phyloP scores from a whole-genome alignment of 2,888 invertebrate species.

The Hedya salicella region DNA sequence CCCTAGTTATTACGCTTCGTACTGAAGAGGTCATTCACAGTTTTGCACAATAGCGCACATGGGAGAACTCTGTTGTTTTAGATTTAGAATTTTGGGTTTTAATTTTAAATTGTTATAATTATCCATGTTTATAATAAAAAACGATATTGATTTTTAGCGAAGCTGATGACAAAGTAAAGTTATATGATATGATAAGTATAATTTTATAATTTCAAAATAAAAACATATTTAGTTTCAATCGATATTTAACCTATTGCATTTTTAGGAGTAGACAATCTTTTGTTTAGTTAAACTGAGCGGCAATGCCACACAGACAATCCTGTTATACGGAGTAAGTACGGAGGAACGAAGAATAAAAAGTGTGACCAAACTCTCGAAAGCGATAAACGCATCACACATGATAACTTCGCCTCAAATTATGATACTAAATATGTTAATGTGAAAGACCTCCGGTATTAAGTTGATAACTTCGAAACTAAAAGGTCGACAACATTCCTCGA shows the following conservation, averaged over 20 bases:
- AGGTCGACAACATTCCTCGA: slow-evolving; percentile 36
- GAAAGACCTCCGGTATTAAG: slow-evolving; percentile 38
- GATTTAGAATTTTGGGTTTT: background rate
- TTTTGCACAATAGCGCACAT: slow-evolving; percentile 78
- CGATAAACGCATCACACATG: slow-evolving; percentile 26
- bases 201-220: too few relatives aligned
- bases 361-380: slow-evolving; percentile 4
- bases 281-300: too few relatives aligned
- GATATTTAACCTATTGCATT: too few relatives aligned
- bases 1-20: slow-evolving; percentile 83
- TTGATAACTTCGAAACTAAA: slow-evolving; percentile 25
- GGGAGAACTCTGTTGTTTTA: slow-evolving; percentile 34
- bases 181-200: too few relatives aligned
- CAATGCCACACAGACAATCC: too few relatives aligned
- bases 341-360: background rate
- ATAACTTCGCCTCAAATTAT: slow-evolving; percentile 32
- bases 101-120: too few relatives aligned
- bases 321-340: background rate
- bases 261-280: too few relatives aligned
- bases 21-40: slow-evolving; percentile 85
- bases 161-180: too few relatives aligned
- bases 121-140: too few relatives aligned
- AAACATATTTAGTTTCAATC: too few relatives aligned
- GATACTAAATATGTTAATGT: slow-evolving; percentile 41
- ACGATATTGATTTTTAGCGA: too few relatives aligned